Base-by-base conservation (phyloP, 2,113 vertebrate species). In the Pomatostomus ruficeps region DNA sequence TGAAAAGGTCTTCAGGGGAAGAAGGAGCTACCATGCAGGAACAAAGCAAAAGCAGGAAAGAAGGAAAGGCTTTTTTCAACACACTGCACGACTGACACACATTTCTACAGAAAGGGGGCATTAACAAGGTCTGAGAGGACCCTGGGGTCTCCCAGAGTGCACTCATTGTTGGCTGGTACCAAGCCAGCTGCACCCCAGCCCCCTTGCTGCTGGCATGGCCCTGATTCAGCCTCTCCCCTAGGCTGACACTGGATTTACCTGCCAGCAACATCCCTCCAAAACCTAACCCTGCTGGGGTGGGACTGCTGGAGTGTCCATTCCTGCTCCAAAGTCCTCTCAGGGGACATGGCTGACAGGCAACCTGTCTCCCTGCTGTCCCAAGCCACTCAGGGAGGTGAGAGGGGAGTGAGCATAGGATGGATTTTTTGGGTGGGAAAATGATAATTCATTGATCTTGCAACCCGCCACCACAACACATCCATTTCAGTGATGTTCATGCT, bases 341-440 rank as follows among this genome's bases (percentile, higher is more conserved):
- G 42, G 35, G 23, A 55, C 9, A 1, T 4, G 33, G 35, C 26
- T 84, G 2, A 0, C 12, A 48, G 43, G 35, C 7, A 89, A 33
- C 13, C 28, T 31, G 29, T 26, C 21, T 65, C 12, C 3, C 4
- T 61, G 49, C n/a, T 10, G 4, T 24, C 31, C 8, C 40, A 70
- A 86, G 29, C 4, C 1, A 1, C 68, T 11, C 0, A 0, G 18
- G 23, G 12, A 81, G 10, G 26, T 40, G 22, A 73, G 43, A 21
- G 3, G 12, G 22, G 14, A 52, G 9, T 20, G 24, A 77, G 46
- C 10, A 45, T 1, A 22, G 23, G 31, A 21, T 0, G 1, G 3
- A 5, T 12, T 76, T 91, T 65, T 57, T 11, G 21, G 36, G 35
- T 0, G 6, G 51, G 12, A 51, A 78, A 71, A 58, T 6, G 21